Conservation (phyloP, 2,113 vertebrate genomes). For the Oreamnos americanus region DNA sequence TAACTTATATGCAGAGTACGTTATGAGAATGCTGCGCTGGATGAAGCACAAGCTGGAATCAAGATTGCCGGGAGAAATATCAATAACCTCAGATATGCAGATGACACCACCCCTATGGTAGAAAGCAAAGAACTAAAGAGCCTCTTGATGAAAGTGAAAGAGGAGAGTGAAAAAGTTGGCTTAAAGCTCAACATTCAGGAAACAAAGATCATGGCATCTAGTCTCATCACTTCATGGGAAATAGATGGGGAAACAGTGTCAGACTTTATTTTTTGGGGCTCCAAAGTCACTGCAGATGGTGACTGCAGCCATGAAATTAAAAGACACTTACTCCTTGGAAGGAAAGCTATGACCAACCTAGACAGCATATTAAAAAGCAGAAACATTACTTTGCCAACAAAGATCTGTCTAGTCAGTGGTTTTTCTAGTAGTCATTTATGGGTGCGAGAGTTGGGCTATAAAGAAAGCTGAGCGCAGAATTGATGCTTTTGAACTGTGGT, state of each 20-base stretch:
- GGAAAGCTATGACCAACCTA: neutral
- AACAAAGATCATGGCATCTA: neutral
- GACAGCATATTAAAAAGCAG: neutral
- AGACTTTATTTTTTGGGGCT: fast-evolving
- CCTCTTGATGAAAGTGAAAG: neutral
- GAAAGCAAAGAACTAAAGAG: neutral
- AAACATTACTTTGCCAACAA: neutral
- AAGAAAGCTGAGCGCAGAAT: neutral
- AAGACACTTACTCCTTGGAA: neutral
- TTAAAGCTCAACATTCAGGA: neutral
- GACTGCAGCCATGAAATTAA: neutral
- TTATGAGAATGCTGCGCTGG: neutral
- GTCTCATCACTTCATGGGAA: neutral
- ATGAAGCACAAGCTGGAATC: neutral
- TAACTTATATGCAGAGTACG: neutral
- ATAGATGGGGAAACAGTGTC: neutral
- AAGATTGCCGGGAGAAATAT: neutral
- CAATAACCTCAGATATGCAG: neutral
- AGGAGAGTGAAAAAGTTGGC: neutral
- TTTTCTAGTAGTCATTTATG: neutral
- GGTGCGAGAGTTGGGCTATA: neutral
- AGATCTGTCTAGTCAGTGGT: neutral
- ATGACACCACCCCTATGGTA: neutral
- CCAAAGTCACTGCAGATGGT: neutral
- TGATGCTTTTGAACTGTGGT: neutral